phyloP scores from a whole-genome alignment of 2,888 invertebrate species.

The Lochmaea crataegi region DNA sequence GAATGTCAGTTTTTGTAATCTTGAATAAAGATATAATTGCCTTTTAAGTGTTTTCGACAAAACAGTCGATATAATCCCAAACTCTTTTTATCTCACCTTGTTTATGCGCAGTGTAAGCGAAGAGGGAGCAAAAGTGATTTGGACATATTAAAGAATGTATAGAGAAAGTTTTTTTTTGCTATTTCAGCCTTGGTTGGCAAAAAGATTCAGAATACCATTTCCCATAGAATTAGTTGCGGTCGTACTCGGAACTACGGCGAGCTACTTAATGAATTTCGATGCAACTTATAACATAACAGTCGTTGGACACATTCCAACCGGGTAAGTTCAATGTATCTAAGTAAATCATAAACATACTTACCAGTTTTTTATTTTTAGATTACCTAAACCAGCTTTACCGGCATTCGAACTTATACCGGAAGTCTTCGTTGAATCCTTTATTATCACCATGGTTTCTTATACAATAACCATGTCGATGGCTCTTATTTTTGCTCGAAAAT shows the following conservation, averaged over 20 bases:
- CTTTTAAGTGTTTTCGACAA: too few relatives aligned
- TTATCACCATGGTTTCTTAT: slow-evolving; percentile 82
- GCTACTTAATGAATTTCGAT: slow-evolving; percentile 72
- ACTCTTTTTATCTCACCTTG: too few relatives aligned
- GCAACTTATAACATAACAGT: slow-evolving; percentile 72
- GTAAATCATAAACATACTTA: background rate
- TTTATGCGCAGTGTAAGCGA: too few relatives aligned
- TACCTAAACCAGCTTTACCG: slow-evolving; percentile 75
- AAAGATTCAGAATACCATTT: slow-evolving; percentile 77
- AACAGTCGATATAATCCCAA: slow-evolving; percentile 3
- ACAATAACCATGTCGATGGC: slow-evolving; percentile 86
- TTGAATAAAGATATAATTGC: too few relatives aligned
- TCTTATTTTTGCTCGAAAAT: slow-evolving; percentile 79
- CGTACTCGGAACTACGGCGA: slow-evolving; percentile 76
- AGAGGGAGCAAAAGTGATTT: too few relatives aligned
- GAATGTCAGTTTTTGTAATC: too few relatives aligned
- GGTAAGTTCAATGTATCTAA: slow-evolving; percentile 69
- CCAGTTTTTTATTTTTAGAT: slow-evolving; percentile 63
- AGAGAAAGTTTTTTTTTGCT: background rate
- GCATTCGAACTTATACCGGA: slow-evolving; percentile 70
- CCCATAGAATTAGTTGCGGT: slow-evolving; percentile 88
- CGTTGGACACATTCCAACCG: slow-evolving; percentile 84
- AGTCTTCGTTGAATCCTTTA: slow-evolving; percentile 74
- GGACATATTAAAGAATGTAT: too few relatives aligned
- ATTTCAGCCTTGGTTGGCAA: slow-evolving; percentile 74